These are phyloP conservation scores for Morone chrysops DNA, from an alignment of 2,113 vertebrate genomes.

Conservation along the genomic window DNA sequence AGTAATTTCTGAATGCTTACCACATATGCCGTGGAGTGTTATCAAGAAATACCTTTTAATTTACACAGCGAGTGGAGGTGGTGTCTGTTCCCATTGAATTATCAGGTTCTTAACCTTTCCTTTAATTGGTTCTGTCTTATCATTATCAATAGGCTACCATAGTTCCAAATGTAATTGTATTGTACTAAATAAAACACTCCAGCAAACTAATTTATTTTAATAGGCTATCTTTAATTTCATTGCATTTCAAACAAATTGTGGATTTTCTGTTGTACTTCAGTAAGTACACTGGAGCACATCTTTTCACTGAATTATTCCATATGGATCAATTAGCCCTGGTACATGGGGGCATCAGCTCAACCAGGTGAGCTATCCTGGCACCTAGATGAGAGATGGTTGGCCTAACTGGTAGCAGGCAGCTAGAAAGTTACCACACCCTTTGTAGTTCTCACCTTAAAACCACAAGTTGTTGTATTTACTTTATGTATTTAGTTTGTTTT, in stretches of 20 bases:
- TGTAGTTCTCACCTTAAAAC: too few species aligned
- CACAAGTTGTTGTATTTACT: too few species aligned
- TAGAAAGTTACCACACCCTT: too few species aligned
- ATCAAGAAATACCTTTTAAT: constrained; percentile 15
- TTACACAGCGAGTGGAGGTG: background rate
- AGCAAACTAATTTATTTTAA: background rate
- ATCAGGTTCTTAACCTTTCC: constrained; percentile 11
- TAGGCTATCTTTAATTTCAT: background rate
- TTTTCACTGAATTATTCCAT: too few species aligned
- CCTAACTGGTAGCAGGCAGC: too few species aligned
- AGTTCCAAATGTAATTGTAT: background rate
- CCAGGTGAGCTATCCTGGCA: too few species aligned
- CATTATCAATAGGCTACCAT: constrained; percentile 1
- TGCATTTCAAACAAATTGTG: background rate
- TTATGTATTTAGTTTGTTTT: too few species aligned
- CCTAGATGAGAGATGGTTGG: too few species aligned
- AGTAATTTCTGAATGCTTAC: constrained; percentile 37
- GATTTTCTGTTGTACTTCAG: background rate
- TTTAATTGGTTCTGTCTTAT: background rate
- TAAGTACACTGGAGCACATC: background rate
- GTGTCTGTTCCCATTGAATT: background rate
- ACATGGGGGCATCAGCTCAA: too few species aligned
- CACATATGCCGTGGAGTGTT: background rate
- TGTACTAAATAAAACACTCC: constrained; percentile 4
- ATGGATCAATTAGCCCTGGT: too few species aligned